Conservation (phyloP, 1,140 invertebrate species). For the Microvelia longipes region DNA sequence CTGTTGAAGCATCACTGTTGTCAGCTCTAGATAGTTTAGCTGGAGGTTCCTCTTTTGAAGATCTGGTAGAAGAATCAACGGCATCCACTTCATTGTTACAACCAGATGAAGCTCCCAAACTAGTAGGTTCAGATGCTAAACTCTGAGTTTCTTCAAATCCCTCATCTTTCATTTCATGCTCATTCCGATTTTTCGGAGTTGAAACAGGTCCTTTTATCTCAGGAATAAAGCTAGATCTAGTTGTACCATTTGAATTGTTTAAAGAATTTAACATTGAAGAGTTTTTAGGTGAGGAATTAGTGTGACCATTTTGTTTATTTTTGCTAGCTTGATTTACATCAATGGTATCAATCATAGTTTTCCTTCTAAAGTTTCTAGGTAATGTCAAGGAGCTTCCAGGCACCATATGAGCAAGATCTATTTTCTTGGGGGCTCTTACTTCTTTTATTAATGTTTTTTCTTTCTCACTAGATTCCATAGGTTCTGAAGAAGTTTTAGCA, state of each 20-base stretch:
- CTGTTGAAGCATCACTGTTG: constrained; percentile 23
- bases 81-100: constrained; percentile 49
- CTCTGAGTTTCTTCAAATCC: constrained; percentile 80
- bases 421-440: not conserved
- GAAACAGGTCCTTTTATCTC: constrained; percentile 30
- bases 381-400: constrained; percentile 12
- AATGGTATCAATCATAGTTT: constrained; percentile 16
- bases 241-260: constrained; percentile 8
- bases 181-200: constrained; percentile 29
- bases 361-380: constrained; percentile 15
- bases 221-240: constrained; percentile 30
- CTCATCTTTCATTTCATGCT: constrained; percentile 64
- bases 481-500: constrained; percentile 13
- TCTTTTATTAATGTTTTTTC: not conserved
- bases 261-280: not conserved
- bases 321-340: constrained; percentile 15
- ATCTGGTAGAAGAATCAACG: constrained; percentile 27
- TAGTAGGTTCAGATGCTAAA: constrained; percentile 65
- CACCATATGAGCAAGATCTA: constrained; percentile 1
- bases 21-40: constrained; percentile 20
- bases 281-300: not conserved
- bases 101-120: constrained; percentile 57
- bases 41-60: not conserved
- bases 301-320: constrained; percentile 6
- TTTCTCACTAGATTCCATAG: not conserved